Evolutionary conservation across 2,113 vertebrate species (phyloP).

Genomic region (Tamias sibiricus): DNA sequence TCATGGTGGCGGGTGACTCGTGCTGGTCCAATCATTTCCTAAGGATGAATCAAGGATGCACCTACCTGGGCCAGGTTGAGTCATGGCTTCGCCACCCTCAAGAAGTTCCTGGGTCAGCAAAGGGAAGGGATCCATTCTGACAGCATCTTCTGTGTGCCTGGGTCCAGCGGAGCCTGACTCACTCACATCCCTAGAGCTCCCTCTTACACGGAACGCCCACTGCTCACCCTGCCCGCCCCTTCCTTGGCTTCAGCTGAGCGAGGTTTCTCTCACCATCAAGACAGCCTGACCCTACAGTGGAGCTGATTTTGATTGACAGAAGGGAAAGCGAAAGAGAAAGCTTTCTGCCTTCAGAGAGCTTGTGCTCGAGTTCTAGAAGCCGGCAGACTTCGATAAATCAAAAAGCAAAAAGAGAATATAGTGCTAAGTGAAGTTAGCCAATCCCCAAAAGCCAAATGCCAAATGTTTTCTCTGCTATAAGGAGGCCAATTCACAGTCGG

Average conservation of each 20-base stretch:
- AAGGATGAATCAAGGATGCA: background rate
- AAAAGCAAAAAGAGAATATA: too few species aligned
- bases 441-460: too few species aligned
- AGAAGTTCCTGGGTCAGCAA: background rate
- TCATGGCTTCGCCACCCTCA: background rate
- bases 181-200: background rate
- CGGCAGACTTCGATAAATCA: background rate
- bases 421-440: too few species aligned
- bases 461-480: too few species aligned
- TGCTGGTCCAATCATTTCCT: background rate
- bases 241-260: background rate
- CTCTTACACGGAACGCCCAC: background rate
- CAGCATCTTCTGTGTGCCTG: background rate
- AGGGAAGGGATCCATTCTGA: background rate
- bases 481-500: too few species aligned
- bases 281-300: background rate
- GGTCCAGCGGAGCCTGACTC: background rate
- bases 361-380: background rate
- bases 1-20: background rate
- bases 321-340: background rate
- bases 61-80: background rate
- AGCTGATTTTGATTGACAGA: background rate
- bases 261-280: background rate
- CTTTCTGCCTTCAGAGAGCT: background rate
- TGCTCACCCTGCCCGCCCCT: rapidly evolving